phyloP scores from a whole-genome alignment of 2,113 vertebrate species.

The Stercorarius parasiticus region DNA sequence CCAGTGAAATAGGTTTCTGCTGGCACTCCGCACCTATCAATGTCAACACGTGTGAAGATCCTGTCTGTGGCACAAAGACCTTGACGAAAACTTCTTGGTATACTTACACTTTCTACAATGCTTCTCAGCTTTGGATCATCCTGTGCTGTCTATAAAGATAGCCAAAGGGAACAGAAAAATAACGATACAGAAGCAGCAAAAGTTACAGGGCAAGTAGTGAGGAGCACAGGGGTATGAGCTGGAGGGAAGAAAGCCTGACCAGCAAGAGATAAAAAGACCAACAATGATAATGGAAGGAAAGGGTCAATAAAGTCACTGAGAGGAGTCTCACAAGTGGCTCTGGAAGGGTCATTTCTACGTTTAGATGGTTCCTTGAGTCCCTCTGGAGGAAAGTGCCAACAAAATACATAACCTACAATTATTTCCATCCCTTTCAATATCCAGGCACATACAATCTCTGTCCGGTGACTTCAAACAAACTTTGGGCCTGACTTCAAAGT shows the following conservation, averaged over 20 bases:
- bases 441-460: not conserved
- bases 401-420: not conserved
- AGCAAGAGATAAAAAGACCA: not conserved
- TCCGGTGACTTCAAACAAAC: not conserved
- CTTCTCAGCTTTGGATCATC: not conserved
- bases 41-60: not conserved
- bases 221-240: not conserved
- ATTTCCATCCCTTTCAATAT: not conserved
- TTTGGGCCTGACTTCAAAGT: not conserved
- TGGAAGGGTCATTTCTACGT: not conserved
- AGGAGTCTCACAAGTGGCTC: not conserved
- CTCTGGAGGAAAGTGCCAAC: not conserved
- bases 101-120: not conserved
- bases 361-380: not conserved
- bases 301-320: not conserved
- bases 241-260: not conserved
- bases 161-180: not conserved
- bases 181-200: not conserved
- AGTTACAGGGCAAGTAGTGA: not conserved
- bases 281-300: not conserved
- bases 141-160: not conserved
- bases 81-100: not conserved
- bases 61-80: not conserved
- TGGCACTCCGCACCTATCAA: not conserved
- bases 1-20: not conserved